phyloP scores from a whole-genome alignment of 2,888 invertebrate species.

The Imbricaverruca yamaguchii region DNA sequence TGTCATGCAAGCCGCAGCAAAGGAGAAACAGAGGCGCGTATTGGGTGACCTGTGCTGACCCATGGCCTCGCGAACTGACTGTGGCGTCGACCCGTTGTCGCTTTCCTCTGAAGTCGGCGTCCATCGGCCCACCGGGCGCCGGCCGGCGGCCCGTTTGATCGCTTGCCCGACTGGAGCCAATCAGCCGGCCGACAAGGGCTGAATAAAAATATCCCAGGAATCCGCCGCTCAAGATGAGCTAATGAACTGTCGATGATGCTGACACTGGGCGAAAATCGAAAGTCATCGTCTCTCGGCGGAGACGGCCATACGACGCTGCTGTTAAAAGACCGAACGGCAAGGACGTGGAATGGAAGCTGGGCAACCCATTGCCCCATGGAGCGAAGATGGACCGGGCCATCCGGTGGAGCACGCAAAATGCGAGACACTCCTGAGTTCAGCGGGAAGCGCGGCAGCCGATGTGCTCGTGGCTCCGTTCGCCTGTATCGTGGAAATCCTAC shows the following conservation, averaged over 20 bases:
- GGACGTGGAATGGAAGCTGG: too few species aligned
- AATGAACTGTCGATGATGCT: neutral
- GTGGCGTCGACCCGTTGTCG: neutral
- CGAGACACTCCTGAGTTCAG: too few species aligned
- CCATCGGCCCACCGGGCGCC: neutral
- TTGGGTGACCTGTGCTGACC: neutral
- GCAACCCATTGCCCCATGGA: too few species aligned
- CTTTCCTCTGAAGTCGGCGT: neutral
- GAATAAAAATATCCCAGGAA: constrained; percentile 13
- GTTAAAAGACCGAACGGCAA: neutral
- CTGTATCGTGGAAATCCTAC: too few species aligned
- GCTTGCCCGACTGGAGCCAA: neutral
- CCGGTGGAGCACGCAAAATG: too few species aligned
- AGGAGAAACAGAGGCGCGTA: neutral
- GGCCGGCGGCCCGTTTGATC: neutral
- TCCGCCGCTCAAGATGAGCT: constrained; percentile 3
- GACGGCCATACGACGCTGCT: neutral
- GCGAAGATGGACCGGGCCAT: too few species aligned
- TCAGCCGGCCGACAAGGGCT: neutral
- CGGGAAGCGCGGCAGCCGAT: too few species aligned
- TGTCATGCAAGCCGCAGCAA: neutral
- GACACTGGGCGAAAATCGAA: neutral
- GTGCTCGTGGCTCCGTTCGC: too few species aligned
- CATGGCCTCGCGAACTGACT: neutral
- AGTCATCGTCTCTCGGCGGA: neutral